These are phyloP conservation scores for Butastur rufipennis DNA, from an alignment of 2,113 vertebrate genomes.

Conservation along the genomic window DNA sequence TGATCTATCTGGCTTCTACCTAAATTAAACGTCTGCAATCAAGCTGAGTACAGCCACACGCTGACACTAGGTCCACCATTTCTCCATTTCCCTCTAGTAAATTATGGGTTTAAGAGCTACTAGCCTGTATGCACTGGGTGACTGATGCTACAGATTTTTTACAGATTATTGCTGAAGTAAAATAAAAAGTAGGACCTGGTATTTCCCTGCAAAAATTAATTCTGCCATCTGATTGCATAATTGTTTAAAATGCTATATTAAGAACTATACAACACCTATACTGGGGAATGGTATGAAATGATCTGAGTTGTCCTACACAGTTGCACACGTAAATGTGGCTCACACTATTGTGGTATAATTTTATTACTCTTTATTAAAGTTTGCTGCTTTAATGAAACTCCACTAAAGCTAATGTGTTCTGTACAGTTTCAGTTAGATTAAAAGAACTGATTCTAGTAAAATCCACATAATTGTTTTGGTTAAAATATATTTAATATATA, in stretches of 20 bases:
- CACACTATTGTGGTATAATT: not conserved
- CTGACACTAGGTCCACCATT: not conserved
- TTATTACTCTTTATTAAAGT: not conserved
- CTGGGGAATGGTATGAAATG: not conserved
- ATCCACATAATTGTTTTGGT: not conserved
- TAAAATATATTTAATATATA: not conserved
- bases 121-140: slow-evolving; percentile 24
- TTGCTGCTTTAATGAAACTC: not conserved
- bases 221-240: not conserved
- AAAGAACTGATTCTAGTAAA: not conserved
- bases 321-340: not conserved
- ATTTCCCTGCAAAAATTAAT: slow-evolving; percentile 19
- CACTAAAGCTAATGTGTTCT: not conserved
- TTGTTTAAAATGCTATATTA: slow-evolving; percentile 20
- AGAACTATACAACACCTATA: not conserved
- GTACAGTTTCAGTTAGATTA: not conserved
- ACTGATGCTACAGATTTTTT: slow-evolving; percentile 7
- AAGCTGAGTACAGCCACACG: slow-evolving; percentile 44
- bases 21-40: slow-evolving; percentile 66
- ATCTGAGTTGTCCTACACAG: not conserved
- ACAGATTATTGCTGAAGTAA: slow-evolving; percentile 34
- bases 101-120: not conserved
- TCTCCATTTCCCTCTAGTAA: slow-evolving; percentile 23
- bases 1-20: slow-evolving; percentile 46
- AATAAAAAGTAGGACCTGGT: slow-evolving; percentile 15